A percentile compares a stretch with the other conserved stretches of the same genome.
phyloP scores from a whole-genome alignment of 2,888 invertebrate species.

The Anaspis maculata region DNA sequence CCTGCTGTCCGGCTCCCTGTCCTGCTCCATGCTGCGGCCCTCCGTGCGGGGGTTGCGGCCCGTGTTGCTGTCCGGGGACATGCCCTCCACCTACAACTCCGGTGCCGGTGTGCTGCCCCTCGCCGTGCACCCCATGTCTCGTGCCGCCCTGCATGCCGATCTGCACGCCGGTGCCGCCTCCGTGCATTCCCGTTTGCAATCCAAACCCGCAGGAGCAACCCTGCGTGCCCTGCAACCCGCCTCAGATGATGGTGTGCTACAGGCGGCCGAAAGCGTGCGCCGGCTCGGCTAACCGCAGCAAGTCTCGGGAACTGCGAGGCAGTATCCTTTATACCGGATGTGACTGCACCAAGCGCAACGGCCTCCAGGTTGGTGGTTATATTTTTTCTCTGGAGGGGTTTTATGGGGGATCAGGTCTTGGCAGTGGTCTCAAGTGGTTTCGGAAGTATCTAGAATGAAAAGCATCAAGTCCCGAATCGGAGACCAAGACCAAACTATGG shows the following conservation, averaged over 20 bases:
- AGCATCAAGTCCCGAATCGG: too few relatives aligned
- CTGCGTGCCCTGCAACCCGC: slow-evolving; percentile 49
- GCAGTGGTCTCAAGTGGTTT: too few relatives aligned
- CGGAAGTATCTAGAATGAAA: too few relatives aligned
- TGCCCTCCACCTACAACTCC: slow-evolving; percentile 37
- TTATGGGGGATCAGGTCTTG: too few relatives aligned
- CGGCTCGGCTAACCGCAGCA: slow-evolving; percentile 37
- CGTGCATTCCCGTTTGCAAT: slow-evolving; percentile 45
- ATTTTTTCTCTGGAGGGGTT: too few relatives aligned
- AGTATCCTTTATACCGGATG: slow-evolving; percentile 49
- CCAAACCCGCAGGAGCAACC: slow-evolving; percentile 49
- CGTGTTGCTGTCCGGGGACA: slow-evolving; percentile 41
- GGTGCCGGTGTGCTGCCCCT: slow-evolving; percentile 26
- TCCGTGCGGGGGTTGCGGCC: slow-evolving; percentile 42
- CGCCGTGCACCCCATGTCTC: slow-evolving; percentile 39
- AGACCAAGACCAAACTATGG: too few relatives aligned
- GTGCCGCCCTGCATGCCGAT: slow-evolving; percentile 46
- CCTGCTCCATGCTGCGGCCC: slow-evolving; percentile 17
- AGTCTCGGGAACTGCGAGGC: slow-evolving; percentile 47
- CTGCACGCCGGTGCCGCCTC: slow-evolving; percentile 41
- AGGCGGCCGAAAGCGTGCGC: slow-evolving; percentile 35
- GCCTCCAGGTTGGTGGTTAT: too few relatives aligned
- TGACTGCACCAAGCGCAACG: slow-evolving; percentile 50
- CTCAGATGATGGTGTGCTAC: slow-evolving; percentile 51
- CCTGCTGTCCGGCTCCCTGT: slow-evolving; percentile 44